Percentiles rank a stretch among this genome's conserved stretches.
phyloP scores from a whole-genome alignment of 2,888 invertebrate species.

The Nipponacmea schrenckii region DNA sequence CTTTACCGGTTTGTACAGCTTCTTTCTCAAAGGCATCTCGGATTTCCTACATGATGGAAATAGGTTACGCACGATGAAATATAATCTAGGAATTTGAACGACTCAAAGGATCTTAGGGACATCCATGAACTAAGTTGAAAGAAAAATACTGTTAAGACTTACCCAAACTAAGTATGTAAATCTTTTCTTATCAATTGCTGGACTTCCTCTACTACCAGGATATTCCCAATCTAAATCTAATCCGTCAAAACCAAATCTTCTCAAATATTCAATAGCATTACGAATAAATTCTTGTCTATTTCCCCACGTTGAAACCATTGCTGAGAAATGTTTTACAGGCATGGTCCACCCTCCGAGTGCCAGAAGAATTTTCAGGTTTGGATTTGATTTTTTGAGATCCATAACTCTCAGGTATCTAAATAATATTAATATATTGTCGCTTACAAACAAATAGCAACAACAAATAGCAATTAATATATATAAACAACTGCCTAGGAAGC shows the following conservation, averaged over 20 bases:
- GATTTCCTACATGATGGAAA: conserved; percentile 1
- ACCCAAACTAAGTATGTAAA: conserved; percentile 50
- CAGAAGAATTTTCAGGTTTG: conserved; percentile 82
- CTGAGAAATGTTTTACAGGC: conserved; percentile 74
- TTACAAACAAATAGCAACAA: background rate
- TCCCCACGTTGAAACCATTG: conserved; percentile 16
- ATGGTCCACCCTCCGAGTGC: conserved; percentile 95
- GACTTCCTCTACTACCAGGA: conserved; percentile 71
- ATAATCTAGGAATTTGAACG: too few species aligned
- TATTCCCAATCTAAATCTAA: conserved; percentile 94
- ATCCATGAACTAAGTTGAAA: too few species aligned
- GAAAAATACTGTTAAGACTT: conserved; percentile 8
- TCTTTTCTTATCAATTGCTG: conserved; percentile 51
- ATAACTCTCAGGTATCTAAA: conserved; percentile 17
- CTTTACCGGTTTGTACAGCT: conserved; percentile 30
- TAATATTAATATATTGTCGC: background rate
- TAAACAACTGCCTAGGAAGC: too few species aligned
- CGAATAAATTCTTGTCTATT: conserved; percentile 20
- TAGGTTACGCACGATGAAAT: too few species aligned
- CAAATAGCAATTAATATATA: too few species aligned
- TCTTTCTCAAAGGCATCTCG: conserved; percentile 33
- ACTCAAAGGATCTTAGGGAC: too few species aligned
- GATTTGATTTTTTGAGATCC: conserved; percentile 27
- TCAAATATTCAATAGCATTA: conserved; percentile 31
- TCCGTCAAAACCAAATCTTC: conserved; percentile 78